Conservation (phyloP, 2,888 invertebrate genomes). For the Dynastes tityus region DNA sequence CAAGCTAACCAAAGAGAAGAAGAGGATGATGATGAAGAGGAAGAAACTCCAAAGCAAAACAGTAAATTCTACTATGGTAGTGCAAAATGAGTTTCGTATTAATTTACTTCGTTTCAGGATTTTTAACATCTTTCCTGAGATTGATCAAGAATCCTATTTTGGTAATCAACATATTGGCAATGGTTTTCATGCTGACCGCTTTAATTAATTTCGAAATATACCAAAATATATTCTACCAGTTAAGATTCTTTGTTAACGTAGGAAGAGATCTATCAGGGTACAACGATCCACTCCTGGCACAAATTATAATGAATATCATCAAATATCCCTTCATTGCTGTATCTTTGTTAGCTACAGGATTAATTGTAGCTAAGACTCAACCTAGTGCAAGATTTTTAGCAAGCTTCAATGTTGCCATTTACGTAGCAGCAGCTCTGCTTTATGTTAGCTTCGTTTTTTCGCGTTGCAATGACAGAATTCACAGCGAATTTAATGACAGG, state of each 20-base stretch:
- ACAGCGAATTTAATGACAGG: constrained; percentile 70
- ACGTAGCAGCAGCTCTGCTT: constrained; percentile 69
- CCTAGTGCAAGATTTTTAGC: constrained; percentile 72
- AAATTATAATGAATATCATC: constrained; percentile 73
- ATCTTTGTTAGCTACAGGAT: constrained; percentile 72
- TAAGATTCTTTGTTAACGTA: constrained; percentile 71
- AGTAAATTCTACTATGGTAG: neutral
- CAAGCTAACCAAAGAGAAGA: constrained; percentile 51
- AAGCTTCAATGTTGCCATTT: constrained; percentile 71
- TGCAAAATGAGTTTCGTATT: neutral
- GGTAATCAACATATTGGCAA: constrained; percentile 72
- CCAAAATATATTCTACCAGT: constrained; percentile 75
- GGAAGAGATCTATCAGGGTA: constrained; percentile 70
- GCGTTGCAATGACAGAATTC: constrained; percentile 68
- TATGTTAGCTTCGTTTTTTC: constrained; percentile 68
- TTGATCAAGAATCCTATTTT: constrained; percentile 74
- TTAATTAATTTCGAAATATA: constrained; percentile 73
- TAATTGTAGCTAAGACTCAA: constrained; percentile 72
- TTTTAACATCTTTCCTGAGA: constrained; percentile 71
- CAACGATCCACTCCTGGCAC: constrained; percentile 73
- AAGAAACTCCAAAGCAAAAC: constrained; percentile 35
- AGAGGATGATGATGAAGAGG: constrained; percentile 57
- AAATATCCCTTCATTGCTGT: constrained; percentile 74
- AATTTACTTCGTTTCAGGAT: constrained; percentile 61
- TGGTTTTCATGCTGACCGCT: constrained; percentile 73